A percentile compares a stretch with the other conserved stretches of the same genome.
phyloP scores from a whole-genome alignment of 2,113 vertebrate genomes.

The Triplophysa rosa region DNA sequence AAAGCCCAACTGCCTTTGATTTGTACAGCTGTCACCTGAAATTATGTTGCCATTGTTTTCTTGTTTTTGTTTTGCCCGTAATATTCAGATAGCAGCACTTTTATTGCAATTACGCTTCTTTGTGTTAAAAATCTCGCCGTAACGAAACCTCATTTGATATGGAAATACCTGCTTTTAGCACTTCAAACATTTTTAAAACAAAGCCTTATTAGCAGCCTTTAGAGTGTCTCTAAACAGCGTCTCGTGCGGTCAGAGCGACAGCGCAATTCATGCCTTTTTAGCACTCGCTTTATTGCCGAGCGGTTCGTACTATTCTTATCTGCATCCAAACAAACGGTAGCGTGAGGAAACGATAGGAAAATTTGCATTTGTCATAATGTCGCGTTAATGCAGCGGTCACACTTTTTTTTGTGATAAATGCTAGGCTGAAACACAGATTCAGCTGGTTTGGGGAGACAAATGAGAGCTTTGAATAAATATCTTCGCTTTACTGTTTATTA shows the following conservation, averaged over 20 bases:
- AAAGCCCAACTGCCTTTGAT: conserved; percentile 38
- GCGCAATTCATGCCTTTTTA: conserved; percentile 57
- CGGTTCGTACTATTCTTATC: conserved; percentile 53
- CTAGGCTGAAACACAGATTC: conserved; percentile 69
- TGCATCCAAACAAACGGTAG: conserved; percentile 63
- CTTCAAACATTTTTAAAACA: conserved; percentile 55
- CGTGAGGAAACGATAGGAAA: conserved; percentile 49
- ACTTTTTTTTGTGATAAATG: conserved; percentile 71
- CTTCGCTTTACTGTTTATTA: conserved; percentile 77
- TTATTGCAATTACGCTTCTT: conserved; percentile 41
- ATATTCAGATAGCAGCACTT: conserved; percentile 23
- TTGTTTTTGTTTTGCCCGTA: conserved; percentile 2
- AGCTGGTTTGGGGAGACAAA: conserved; percentile 75
- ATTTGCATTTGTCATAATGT: conserved; percentile 64
- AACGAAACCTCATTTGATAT: conserved; percentile 31
- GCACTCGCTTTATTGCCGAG: conserved; percentile 56
- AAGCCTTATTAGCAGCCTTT: conserved; percentile 57
- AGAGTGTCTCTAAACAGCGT: conserved; percentile 59
- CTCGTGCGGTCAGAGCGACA: conserved; percentile 63
- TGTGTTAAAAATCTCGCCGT: conserved; percentile 41
- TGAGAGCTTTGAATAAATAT: conserved; percentile 72
- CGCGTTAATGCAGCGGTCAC: conserved; percentile 65
- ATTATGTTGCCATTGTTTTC: conserved; percentile 17
- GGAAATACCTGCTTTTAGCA: conserved; percentile 29
- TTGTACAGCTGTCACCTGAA: conserved; percentile 49